Conservation (phyloP, 1,140 invertebrate species). For the Drosophila ogumai region DNA sequence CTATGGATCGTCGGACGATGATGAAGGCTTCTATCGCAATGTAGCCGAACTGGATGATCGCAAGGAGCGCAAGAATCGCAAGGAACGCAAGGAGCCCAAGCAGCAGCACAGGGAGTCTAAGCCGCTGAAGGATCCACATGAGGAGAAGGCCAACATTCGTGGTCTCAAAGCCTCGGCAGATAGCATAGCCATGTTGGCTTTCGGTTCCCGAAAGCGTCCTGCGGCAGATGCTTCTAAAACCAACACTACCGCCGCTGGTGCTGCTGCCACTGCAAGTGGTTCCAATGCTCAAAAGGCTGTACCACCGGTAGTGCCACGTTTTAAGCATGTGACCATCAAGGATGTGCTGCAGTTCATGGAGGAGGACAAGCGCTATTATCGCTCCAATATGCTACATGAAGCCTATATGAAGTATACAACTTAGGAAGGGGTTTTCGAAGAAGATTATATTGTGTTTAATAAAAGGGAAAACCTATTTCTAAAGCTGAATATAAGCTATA, state of each 20-base stretch:
- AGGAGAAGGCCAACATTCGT: not conserved
- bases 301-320: not conserved
- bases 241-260: not conserved
- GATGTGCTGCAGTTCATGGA: constrained; percentile 61
- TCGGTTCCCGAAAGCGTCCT: constrained; percentile 35
- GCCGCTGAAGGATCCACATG: no score
- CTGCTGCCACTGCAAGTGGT: not conserved
- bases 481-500: not conserved
- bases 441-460: not conserved
- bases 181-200: constrained; percentile 44
- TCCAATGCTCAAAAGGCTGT: not conserved
- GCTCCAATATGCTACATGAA: constrained; percentile 42
- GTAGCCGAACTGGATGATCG: not conserved
- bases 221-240: not conserved
- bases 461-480: fast-evolving
- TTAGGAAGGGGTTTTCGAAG: not conserved
- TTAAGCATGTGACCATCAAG: constrained; percentile 50
- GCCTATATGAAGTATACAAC: constrained; percentile 57
- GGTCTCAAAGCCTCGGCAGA: constrained; percentile 36
- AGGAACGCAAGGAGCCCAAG: not conserved
- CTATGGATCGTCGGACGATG: constrained; percentile 47
- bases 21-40: constrained; percentile 7
- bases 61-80: not conserved
- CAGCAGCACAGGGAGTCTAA: not conserved
- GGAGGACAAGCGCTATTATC: constrained; percentile 35